Evolutionary conservation across 2,113 vertebrate genomes (phyloP).

Genomic region (Hemiscyllium ocellatum): DNA sequence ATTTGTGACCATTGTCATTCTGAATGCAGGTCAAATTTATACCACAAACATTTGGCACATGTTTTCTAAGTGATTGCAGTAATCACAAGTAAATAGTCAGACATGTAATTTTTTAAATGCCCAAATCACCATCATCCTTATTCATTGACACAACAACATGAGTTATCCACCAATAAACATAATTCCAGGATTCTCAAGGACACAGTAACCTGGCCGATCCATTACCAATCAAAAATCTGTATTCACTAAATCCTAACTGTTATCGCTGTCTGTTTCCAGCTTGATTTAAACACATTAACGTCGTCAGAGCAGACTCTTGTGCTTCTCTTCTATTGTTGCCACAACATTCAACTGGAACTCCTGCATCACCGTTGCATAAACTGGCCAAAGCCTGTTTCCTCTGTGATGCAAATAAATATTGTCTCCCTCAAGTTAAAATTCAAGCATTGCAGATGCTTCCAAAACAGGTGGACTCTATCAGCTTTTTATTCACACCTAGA

Average conservation of each 20-base stretch:
- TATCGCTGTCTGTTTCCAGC: not conserved
- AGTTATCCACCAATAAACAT: not conserved
- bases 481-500: not conserved
- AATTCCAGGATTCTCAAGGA: not conserved
- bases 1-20: not conserved
- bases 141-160: constrained; percentile 27
- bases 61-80: not conserved
- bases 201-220: not conserved
- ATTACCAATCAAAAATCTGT: not conserved
- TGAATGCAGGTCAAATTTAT: not conserved
- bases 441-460: not conserved
- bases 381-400: not conserved
- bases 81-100: constrained; percentile 2
- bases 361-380: not conserved
- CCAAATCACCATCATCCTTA: not conserved
- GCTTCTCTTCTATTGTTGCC: not conserved
- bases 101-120: not conserved
- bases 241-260: not conserved
- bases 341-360: not conserved
- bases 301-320: not conserved
- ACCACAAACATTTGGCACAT: not conserved
- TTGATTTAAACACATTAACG: not conserved
- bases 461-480: not conserved
- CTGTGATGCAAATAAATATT: not conserved
- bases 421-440: not conserved